phyloP scores from a whole-genome alignment of 2,888 invertebrate genomes.

The Tyria jacobaeae region DNA sequence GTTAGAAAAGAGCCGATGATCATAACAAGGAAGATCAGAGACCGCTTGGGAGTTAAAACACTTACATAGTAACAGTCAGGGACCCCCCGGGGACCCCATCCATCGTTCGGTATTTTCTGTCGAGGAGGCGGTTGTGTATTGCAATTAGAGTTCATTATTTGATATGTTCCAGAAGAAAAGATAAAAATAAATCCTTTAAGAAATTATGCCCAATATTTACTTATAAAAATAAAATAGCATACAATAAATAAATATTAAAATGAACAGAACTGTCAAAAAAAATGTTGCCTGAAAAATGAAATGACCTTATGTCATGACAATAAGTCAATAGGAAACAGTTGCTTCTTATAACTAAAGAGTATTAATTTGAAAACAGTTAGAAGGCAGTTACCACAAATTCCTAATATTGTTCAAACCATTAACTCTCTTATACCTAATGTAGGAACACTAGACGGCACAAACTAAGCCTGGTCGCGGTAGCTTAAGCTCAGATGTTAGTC shows the following conservation, averaged over 20 bases:
- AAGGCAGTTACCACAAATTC: no score
- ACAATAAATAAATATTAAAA: background rate
- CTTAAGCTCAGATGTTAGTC: no score
- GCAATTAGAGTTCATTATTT: slow-evolving; percentile 4
- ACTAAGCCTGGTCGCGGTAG: no score
- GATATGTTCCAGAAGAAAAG: slow-evolving; percentile 1
- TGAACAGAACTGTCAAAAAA: slow-evolving; percentile 1
- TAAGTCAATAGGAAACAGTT: background rate
- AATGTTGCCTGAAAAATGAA: no score
- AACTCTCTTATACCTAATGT: no score
- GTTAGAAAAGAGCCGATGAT: no score
- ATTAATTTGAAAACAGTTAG: no score
- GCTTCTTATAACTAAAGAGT: background rate
- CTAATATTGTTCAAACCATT: no score
- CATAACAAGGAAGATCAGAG: no score
- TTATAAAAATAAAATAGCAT: slow-evolving; percentile 2
- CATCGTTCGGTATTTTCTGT: slow-evolving; percentile 74
- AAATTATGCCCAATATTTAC: slow-evolving; percentile 8
- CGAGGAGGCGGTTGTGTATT: slow-evolving; percentile 18
- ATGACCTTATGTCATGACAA: background rate
- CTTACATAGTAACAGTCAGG: slow-evolving; percentile 74
- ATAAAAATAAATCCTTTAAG: background rate
- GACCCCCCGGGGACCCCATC: slow-evolving; percentile 70
- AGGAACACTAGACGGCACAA: no score
- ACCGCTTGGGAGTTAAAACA: no score